Conservation (phyloP, 1,140 invertebrate genomes). For the Rhopalosiphum padi region DNA sequence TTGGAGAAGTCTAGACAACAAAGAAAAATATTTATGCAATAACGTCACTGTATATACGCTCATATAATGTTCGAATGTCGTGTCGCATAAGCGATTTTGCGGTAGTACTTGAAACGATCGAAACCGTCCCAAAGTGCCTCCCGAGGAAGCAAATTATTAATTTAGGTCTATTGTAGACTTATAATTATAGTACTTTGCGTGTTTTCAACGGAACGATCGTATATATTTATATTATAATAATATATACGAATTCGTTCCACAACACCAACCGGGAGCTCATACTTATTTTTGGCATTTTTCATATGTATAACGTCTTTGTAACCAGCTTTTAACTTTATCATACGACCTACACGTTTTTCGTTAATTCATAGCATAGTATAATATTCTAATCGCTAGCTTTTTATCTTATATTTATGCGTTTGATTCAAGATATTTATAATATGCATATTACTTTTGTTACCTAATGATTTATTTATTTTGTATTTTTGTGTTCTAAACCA, state of each 20-base stretch:
- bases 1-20: background rate
- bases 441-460: background rate
- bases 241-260: background rate
- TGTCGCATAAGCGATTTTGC: background rate
- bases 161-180: background rate
- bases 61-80: background rate
- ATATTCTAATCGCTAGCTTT: background rate
- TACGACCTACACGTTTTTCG: background rate
- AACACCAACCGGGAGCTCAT: background rate
- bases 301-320: background rate
- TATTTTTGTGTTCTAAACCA: background rate
- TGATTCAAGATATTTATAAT: background rate
- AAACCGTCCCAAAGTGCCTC: background rate
- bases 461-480: background rate
- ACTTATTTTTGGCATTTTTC: background rate
- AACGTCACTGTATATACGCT: background rate
- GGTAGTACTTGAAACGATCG: background rate
- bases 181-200: background rate
- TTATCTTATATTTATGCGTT: background rate
- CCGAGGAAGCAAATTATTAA: background rate
- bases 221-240: background rate
- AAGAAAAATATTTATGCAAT: slow-evolving; percentile 25
- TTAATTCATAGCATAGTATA: background rate
- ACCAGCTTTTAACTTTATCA: background rate
- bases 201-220: background rate